Conservation (phyloP, 2,113 vertebrate species). For the Amblyopsis rosae region DNA sequence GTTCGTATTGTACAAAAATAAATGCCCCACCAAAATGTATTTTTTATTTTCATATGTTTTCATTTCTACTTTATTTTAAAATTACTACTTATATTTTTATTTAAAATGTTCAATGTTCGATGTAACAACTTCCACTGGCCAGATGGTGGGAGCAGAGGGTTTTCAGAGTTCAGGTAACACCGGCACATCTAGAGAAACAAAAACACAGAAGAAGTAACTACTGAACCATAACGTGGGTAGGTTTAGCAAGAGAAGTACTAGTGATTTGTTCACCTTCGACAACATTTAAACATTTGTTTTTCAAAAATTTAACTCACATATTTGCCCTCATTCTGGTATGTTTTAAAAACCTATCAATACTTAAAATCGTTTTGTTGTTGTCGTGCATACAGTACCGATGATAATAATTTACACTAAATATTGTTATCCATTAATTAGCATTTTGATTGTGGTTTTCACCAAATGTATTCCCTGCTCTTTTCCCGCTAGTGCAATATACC, state of each 20-base stretch:
- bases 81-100: neutral
- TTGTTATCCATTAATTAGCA: too few species aligned
- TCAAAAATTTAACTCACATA: too few species aligned
- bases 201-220: constrained; percentile 22
- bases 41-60: fast-evolving
- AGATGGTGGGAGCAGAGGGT: constrained; percentile 29
- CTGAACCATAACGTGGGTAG: constrained; percentile 48
- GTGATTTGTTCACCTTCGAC: constrained; percentile 7
- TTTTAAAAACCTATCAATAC: neutral
- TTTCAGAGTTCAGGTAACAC: neutral
- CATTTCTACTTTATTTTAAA: neutral
- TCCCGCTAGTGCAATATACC: constrained; percentile 8
- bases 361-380: neutral
- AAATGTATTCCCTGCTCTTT: neutral
- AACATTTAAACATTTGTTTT: too few species aligned
- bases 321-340: neutral
- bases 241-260: constrained; percentile 3
- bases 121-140: neutral
- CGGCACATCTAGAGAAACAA: constrained; percentile 14
- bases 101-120: too few species aligned
- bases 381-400: too few species aligned
- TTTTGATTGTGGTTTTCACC: neutral
- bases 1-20: neutral
- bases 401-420: too few species aligned
- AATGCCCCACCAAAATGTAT: neutral